Conservation (phyloP, 2,888 invertebrate species). For the Chymomyza caudatula region DNA sequence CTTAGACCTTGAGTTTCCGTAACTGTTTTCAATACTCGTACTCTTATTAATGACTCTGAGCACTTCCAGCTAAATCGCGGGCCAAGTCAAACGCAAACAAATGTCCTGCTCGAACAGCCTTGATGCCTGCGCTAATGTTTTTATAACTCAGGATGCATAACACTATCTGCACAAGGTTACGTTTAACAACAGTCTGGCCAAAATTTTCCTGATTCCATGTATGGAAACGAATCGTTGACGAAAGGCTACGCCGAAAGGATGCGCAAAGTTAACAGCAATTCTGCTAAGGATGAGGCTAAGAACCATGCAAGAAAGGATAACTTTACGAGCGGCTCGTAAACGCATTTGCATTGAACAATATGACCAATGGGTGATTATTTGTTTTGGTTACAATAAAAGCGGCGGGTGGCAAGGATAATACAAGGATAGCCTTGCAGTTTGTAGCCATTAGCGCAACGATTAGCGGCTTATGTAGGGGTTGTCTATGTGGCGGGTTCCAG, state of each 20-base stretch:
- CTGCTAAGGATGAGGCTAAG: slow-evolving; percentile 6
- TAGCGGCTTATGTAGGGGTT: slow-evolving; percentile 43
- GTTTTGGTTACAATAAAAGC: slow-evolving; percentile 70
- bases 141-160: slow-evolving; percentile 41
- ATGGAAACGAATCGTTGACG: slow-evolving; percentile 26
- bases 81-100: slow-evolving; percentile 60
- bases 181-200: slow-evolving; percentile 48
- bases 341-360: slow-evolving; percentile 60
- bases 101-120: slow-evolving; percentile 39
- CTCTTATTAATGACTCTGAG: slow-evolving; percentile 43
- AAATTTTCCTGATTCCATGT: slow-evolving; percentile 56
- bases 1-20: slow-evolving; percentile 20
- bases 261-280: slow-evolving; percentile 60
- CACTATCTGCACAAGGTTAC: slow-evolving; percentile 47
- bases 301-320: slow-evolving; percentile 67
- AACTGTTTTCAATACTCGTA: slow-evolving; percentile 8
- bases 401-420: slow-evolving; percentile 65
- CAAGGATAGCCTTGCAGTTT: slow-evolving; percentile 43
- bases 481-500: neutral
- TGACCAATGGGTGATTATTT: slow-evolving; percentile 70
- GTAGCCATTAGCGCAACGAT: slow-evolving; percentile 56
- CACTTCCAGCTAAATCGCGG: slow-evolving; percentile 33
- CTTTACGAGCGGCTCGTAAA: slow-evolving; percentile 63
- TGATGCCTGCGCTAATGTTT: slow-evolving; percentile 62
- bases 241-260: slow-evolving; percentile 60